Base-by-base conservation (phyloP, 2,113 vertebrate genomes). In the Paracanthobrama guichenoti region DNA sequence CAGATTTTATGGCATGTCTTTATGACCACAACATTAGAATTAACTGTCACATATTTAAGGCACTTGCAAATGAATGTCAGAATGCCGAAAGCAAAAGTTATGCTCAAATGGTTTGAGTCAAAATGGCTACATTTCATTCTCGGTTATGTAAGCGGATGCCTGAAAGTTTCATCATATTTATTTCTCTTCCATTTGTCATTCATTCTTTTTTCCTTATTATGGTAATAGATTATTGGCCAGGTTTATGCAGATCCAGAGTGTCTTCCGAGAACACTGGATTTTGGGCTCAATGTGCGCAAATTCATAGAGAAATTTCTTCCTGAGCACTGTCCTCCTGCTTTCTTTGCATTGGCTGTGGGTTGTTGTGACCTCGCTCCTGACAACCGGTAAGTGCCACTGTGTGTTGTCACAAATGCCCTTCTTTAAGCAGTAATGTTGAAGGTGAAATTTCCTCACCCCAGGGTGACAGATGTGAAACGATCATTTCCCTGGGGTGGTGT, bases 231-330 rank as follows among this genome's bases (percentile, higher is more conserved):
- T 89, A 98, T 99, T 57, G 98, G 98, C n/a, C 97, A 97, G 88
- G 98, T 99, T 69, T 97, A 96, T 53, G 98, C 98, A 3, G 98
- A 99, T 89, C 98, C 98, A 0, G 98, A 99, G 88, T 99, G 97
- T 88, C 94, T 99, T 72, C 98, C 98, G 73, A 96, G 98, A 88
- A 97, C 95, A 86, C 91, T 96, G 90, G 97, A 99, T 91, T 99
- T 97, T 86, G 98, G 98, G 85, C 95, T 99, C 87, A 98, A 98
- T 24, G 96, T 99, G 87, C 95, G 92, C 72, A 96, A 97, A 87
- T 99, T 99, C 92, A 95, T 96, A 92, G 96, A 99, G 90, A 98
- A 99, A 90, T 99, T 99, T 91, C 96, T 98, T 79, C 97, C 97
- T 64, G 94, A 96, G 55, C 97, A 98, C 88, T 97, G 97, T 87